Evolutionary conservation across 2,797 vertebrate species (phyloP).

Genomic region (Sandelia bainsii): DNA sequence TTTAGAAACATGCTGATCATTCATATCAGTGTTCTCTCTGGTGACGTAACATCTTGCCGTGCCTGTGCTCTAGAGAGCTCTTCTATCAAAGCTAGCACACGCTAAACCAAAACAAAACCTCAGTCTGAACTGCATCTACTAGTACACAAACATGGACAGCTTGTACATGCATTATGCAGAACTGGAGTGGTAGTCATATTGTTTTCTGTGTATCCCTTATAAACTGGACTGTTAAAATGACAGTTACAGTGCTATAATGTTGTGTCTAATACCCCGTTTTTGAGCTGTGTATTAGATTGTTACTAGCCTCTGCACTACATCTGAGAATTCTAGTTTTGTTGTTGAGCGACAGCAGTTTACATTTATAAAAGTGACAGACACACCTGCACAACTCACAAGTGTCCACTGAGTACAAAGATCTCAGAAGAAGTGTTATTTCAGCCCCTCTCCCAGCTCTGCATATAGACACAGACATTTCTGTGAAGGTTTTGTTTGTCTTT

Average conservation of each 20-base stretch:
- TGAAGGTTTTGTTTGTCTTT: slow-evolving; percentile 9
- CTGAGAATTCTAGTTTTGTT: slow-evolving; percentile 1
- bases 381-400: slow-evolving; percentile 23
- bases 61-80: not conserved
- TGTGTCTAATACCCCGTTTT: not conserved
- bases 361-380: slow-evolving; percentile 20
- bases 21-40: slow-evolving; percentile 2
- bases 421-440: slow-evolving; percentile 45
- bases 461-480: slow-evolving; percentile 27
- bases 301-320: not conserved
- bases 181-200: slow-evolving; percentile 3
- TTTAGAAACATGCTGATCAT: slow-evolving; percentile 28
- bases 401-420: slow-evolving; percentile 11
- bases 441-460: slow-evolving; percentile 14
- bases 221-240: not conserved
- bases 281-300: not conserved
- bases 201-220: not conserved
- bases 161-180: not conserved
- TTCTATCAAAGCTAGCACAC: slow-evolving; percentile 41
- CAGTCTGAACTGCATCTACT: slow-evolving; percentile 17
- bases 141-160: slow-evolving; percentile 2
- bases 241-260: not conserved
- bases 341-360: slow-evolving; percentile 1
- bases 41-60: not conserved
- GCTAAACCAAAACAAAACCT: slow-evolving; percentile 41